Conservation (phyloP, 2,888 invertebrate species). For the Ernsta delagoae region DNA sequence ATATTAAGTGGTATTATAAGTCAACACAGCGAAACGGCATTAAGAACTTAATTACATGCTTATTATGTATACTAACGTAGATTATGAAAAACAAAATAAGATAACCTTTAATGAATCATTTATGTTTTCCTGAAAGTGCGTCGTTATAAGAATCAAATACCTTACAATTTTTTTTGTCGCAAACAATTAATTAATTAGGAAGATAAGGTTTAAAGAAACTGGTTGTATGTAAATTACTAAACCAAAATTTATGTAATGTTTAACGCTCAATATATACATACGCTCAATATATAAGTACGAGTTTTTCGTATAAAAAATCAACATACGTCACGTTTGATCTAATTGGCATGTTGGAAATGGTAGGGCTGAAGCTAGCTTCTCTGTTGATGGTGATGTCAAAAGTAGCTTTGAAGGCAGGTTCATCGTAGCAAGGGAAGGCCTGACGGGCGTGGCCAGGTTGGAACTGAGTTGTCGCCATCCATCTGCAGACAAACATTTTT, state of each 20-base stretch:
- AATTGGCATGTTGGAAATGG: conserved; percentile 89
- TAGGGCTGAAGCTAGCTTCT: conserved; percentile 73
- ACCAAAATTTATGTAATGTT: too few relatives aligned
- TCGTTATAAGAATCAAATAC: too few relatives aligned
- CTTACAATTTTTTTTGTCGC: too few relatives aligned
- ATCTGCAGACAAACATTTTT: conserved; percentile 73
- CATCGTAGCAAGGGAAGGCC: conserved; percentile 95
- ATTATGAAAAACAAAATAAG: neutral
- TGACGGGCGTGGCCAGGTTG: conserved; percentile 91
- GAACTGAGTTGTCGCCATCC: conserved; percentile 92
- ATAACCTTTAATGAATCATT: neutral
- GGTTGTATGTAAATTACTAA: too few relatives aligned
- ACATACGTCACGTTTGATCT: conserved; percentile 50
- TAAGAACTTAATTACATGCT: neutral
- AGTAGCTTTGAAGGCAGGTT: conserved; percentile 91
- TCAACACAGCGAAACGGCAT: neutral
- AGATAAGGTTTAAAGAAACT: too few relatives aligned
- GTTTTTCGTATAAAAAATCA: too few relatives aligned
- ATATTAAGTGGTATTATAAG: neutral
- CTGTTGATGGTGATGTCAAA: conserved; percentile 89
- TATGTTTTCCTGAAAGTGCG: too few relatives aligned
- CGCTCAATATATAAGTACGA: too few relatives aligned
- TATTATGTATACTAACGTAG: neutral
- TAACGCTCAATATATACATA: too few relatives aligned
- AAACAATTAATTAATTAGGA: too few relatives aligned